Conservation (phyloP, 2,888 invertebrate genomes). For the Torymus tubicola region DNA sequence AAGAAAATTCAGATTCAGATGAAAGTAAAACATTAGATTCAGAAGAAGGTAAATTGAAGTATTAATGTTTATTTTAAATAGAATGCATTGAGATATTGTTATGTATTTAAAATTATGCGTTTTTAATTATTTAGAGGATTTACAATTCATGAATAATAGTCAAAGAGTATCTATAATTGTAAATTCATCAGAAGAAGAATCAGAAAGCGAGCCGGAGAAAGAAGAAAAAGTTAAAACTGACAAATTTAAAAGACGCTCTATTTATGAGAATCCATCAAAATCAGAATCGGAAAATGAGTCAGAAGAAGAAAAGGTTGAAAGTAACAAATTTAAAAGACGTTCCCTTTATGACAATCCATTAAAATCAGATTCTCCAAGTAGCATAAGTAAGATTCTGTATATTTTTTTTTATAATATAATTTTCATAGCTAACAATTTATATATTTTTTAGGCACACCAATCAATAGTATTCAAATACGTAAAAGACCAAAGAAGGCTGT, state of each 20-base stretch:
- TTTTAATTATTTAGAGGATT: slow-evolving; percentile 33
- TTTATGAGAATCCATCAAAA: slow-evolving; percentile 51
- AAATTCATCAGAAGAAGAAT: slow-evolving; percentile 30
- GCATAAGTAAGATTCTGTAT: slow-evolving; percentile 40
- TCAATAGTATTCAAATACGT: not conserved
- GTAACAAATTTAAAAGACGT: slow-evolving; percentile 36
- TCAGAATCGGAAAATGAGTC: not conserved
- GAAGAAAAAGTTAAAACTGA: not conserved
- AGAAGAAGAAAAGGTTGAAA: not conserved
- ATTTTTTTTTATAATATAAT: not conserved
- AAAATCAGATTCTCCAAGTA: slow-evolving; percentile 5
- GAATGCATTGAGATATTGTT: not conserved
- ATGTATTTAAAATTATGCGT: too few relatives aligned
- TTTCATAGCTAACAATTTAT: slow-evolving; percentile 2
- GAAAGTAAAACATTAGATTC: slow-evolving; percentile 17
- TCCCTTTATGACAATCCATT: slow-evolving; percentile 56
- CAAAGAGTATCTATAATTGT: slow-evolving; percentile 49
- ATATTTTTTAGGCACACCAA: slow-evolving; percentile 44
- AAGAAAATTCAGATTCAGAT: not conserved
- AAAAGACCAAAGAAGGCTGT: slow-evolving; percentile 18
- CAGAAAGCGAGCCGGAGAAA: slow-evolving; percentile 13
- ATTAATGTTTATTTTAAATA: not conserved
- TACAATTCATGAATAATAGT: slow-evolving; percentile 48
- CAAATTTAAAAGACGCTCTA: slow-evolving; percentile 48
- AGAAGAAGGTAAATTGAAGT: slow-evolving; percentile 41